phyloP scores from a whole-genome alignment of 1,140 invertebrate genomes.

The Bathynomus jamesi region DNA sequence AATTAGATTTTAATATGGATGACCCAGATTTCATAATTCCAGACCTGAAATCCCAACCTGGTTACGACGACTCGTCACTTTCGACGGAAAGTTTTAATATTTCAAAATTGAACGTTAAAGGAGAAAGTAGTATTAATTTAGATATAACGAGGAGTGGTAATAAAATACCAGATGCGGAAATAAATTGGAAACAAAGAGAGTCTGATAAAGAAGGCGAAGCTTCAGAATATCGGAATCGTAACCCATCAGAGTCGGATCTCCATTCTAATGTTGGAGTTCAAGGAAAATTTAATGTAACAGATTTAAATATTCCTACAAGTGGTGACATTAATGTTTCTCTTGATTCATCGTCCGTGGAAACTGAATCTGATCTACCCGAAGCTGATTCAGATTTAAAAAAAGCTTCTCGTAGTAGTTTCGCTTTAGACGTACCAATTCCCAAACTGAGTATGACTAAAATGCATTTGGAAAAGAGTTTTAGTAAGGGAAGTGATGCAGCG shows the following conservation, averaged over 20 bases:
- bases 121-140: background rate
- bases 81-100: background rate
- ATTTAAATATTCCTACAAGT: background rate
- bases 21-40: background rate
- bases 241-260: no score
- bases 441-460: conserved; percentile 14
- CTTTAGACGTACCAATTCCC: background rate
- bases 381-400: conserved; percentile 24
- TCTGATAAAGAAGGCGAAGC: no score
- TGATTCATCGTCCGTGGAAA: background rate
- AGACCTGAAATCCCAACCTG: background rate
- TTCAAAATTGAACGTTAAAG: background rate
- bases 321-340: background rate
- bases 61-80: background rate
- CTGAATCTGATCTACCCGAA: conserved; percentile 22
- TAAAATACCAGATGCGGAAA: background rate
- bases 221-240: no score
- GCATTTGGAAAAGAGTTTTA: conserved; percentile 9
- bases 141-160: background rate
- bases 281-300: background rate
- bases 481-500: background rate
- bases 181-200: background rate
- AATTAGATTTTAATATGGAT: background rate
- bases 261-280: background rate
- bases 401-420: background rate